These are phyloP conservation scores for Piezodorus guildinii DNA, from an alignment of 1,140 invertebrate genomes.

Conservation along the genomic window DNA sequence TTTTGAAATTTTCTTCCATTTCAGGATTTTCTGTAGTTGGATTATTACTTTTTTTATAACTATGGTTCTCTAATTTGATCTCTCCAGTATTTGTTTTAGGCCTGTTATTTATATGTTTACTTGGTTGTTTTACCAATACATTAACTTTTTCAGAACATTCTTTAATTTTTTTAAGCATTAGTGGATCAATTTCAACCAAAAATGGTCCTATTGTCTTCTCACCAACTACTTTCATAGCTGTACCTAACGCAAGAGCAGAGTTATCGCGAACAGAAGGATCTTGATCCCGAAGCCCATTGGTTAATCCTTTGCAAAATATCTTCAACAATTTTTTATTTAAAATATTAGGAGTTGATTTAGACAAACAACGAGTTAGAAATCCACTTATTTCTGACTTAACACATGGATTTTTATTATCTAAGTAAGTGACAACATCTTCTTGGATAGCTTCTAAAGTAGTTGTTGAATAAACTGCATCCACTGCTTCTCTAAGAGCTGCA, in stretches of 20 bases:
- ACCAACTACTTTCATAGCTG: slow-evolving; percentile 83
- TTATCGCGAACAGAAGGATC: slow-evolving; percentile 76
- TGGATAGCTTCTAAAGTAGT: slow-evolving; percentile 71
- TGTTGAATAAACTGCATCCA: slow-evolving; percentile 76
- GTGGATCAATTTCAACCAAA: slow-evolving; percentile 72
- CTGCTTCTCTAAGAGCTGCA: slow-evolving; percentile 70
- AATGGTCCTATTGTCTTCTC: slow-evolving; percentile 82
- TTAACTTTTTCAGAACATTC: slow-evolving; percentile 64
- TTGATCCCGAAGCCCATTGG: slow-evolving; percentile 26
- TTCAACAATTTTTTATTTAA: slow-evolving; percentile 91
- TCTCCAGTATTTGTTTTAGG: neutral
- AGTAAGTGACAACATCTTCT: slow-evolving; percentile 71
- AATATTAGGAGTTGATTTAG: slow-evolving; percentile 61
- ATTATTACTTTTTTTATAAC: neutral
- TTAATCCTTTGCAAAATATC: slow-evolving; percentile 59
- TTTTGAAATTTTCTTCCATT: neutral
- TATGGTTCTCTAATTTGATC: neutral
- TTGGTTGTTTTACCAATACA: slow-evolving; percentile 51
- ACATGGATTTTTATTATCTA: slow-evolving; percentile 90
- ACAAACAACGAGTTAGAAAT: slow-evolving; percentile 74
- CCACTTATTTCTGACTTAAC: slow-evolving; percentile 84
- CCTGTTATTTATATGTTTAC: slow-evolving; percentile 23
- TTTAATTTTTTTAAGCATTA: slow-evolving; percentile 67
- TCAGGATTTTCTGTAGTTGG: neutral
- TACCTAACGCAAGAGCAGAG: slow-evolving; percentile 83